Evolutionary conservation across 2,797 vertebrate genomes (phyloP).

Genomic region (Sternotherus odoratus): DNA sequence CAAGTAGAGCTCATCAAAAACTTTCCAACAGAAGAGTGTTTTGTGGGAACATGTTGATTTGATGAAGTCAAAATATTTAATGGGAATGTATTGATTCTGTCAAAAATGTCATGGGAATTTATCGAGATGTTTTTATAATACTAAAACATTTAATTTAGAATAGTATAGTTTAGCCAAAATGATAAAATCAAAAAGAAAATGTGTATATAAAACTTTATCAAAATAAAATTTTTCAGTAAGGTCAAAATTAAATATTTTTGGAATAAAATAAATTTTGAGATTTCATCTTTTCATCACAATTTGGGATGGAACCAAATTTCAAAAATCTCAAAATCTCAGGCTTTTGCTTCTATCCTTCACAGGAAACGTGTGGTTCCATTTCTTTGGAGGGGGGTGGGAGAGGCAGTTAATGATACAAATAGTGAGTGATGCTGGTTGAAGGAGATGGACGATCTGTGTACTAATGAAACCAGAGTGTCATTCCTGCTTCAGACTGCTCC

Average conservation of each 20-base stretch:
- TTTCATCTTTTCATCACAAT: background rate
- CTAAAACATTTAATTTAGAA: background rate
- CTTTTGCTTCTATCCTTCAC: slow-evolving; percentile 22
- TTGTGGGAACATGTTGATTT: background rate
- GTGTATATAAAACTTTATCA: background rate
- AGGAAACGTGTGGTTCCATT: slow-evolving; percentile 29
- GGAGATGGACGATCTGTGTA: background rate
- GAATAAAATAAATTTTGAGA: background rate
- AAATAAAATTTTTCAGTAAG: background rate
- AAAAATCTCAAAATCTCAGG: background rate
- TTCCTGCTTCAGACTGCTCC: background rate
- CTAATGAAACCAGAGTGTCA: slow-evolving; percentile 40
- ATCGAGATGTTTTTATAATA: background rate
- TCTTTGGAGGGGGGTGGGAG: background rate
- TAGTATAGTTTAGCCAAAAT: background rate
- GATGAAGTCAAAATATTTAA: background rate
- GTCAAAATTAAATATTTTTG: background rate
- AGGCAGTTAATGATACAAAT: slow-evolving; percentile 15
- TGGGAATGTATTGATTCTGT: background rate
- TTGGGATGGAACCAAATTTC: background rate
- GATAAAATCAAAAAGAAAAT: background rate
- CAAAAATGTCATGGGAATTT: background rate
- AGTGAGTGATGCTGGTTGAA: slow-evolving; percentile 19
- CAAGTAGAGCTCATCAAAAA: background rate
- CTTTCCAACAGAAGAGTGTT: background rate